Evolutionary conservation across 1,140 invertebrate species (phyloP).

Genomic region (Magallana angulata): DNA sequence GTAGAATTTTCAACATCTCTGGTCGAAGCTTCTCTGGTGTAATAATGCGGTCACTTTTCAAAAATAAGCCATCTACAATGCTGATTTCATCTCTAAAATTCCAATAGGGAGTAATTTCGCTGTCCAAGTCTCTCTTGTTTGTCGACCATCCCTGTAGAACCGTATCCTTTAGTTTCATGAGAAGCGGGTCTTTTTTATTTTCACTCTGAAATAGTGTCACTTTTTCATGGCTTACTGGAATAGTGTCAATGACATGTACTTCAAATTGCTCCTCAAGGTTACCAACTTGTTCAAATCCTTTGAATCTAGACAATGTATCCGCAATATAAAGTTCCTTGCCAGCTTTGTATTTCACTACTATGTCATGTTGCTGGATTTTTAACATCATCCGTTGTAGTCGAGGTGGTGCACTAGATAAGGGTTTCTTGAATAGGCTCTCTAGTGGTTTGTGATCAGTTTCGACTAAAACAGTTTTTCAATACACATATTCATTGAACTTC

Average conservation of each 20-base stretch:
- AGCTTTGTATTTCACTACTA: slow-evolving; percentile 71
- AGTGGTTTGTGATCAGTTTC: slow-evolving; percentile 57
- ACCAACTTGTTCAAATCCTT: neutral
- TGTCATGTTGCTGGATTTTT: slow-evolving; percentile 59
- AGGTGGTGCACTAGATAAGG: slow-evolving; percentile 73
- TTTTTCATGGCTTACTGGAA: slow-evolving; percentile 32
- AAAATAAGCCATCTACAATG: no score
- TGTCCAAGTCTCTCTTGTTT: neutral
- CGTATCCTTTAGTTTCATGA: slow-evolving; percentile 19
- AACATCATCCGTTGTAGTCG: slow-evolving; percentile 80
- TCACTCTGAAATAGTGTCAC: neutral
- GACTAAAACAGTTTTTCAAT: slow-evolving; percentile 47
- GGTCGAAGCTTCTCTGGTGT: no score
- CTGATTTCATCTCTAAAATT: no score
- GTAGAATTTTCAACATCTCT: no score
- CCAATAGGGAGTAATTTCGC: neutral
- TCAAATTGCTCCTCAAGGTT: neutral
- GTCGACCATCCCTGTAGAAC: slow-evolving; percentile 9
- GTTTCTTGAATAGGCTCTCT: slow-evolving; percentile 71
- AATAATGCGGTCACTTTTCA: no score
- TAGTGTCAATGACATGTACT: slow-evolving; percentile 30
- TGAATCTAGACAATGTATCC: slow-evolving; percentile 55
- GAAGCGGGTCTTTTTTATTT: neutral
- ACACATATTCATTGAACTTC: slow-evolving; percentile 54
- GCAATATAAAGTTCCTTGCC: slow-evolving; percentile 77